Conservation (phyloP, 2,888 invertebrate genomes). For the Torymus tubicola region DNA sequence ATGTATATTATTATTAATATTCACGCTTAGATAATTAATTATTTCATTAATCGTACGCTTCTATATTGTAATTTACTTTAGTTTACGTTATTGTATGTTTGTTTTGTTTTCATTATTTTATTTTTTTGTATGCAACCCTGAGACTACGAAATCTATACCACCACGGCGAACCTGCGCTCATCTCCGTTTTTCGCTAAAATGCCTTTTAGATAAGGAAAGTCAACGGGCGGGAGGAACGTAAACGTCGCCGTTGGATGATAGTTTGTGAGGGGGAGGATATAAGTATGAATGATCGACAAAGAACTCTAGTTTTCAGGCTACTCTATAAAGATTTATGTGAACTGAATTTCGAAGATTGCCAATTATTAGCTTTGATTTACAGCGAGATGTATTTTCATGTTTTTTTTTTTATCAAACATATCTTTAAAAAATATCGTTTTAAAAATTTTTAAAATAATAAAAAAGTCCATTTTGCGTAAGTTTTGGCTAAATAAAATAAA, state of each 20-base stretch:
- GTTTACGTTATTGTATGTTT: slow-evolving; percentile 57
- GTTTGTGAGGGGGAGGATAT: too few relatives aligned
- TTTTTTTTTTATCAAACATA: background rate
- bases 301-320: slow-evolving; percentile 1
- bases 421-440: slow-evolving; percentile 1
- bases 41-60: slow-evolving; percentile 63
- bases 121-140: slow-evolving; percentile 69
- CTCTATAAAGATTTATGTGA: background rate
- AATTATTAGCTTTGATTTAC: slow-evolving; percentile 1
- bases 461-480: slow-evolving; percentile 14
- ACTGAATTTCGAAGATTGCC: slow-evolving; percentile 8
- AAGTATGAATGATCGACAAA: slow-evolving; percentile 6
- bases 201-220: slow-evolving; percentile 35
- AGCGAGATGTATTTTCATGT: background rate
- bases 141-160: slow-evolving; percentile 71
- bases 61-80: slow-evolving; percentile 54
- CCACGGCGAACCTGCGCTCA: slow-evolving; percentile 68
- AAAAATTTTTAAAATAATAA: slow-evolving; percentile 22
- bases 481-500: slow-evolving; percentile 4
- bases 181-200: slow-evolving; percentile 1
- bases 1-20: slow-evolving; percentile 60
- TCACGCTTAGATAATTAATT: slow-evolving; percentile 63
- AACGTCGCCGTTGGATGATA: background rate
- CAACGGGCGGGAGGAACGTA: slow-evolving; percentile 8
- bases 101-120: slow-evolving; percentile 58